phyloP scores from a whole-genome alignment of 2,797 vertebrate species.

The Coreius guichenoti region DNA sequence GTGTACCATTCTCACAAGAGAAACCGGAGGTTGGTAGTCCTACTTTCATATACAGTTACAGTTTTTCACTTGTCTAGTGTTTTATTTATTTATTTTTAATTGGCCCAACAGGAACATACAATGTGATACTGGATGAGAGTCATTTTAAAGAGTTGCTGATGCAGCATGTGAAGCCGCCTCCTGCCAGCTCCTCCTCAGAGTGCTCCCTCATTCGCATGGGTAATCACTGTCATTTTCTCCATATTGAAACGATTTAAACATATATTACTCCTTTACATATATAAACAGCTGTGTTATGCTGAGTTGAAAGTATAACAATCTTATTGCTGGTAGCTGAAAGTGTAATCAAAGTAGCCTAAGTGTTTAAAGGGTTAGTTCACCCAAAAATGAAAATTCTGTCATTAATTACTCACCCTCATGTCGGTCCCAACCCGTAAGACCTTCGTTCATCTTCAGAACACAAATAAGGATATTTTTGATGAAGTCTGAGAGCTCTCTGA shows the following conservation, averaged over 20 bases:
- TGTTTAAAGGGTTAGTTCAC: neutral
- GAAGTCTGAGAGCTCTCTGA: too few relatives aligned
- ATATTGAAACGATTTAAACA: neutral
- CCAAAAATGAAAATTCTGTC: too few relatives aligned
- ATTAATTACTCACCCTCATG: too few relatives aligned
- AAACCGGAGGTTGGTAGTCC: conserved; percentile 86
- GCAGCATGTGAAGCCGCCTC: conserved; percentile 91
- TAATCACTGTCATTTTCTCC: conserved; percentile 64
- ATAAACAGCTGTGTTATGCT: neutral
- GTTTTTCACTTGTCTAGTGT: neutral
- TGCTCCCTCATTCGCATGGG: conserved; percentile 98
- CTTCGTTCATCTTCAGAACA: too few relatives aligned
- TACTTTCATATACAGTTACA: neutral
- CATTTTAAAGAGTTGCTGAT: conserved; percentile 93
- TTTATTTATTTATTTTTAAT: neutral
- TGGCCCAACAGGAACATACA: conserved; percentile 82
- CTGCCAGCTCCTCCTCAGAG: conserved; percentile 89
- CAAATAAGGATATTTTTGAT: too few relatives aligned
- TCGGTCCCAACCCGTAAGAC: too few relatives aligned
- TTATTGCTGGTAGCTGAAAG: neutral
- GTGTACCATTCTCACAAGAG: conserved; percentile 90
- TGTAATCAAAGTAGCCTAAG: neutral
- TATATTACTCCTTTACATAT: too few relatives aligned
- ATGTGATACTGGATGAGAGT: conserved; percentile 94
- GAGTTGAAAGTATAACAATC: neutral